These are phyloP conservation scores for Rotaria sp. DNA, from an alignment of 2,888 invertebrate species.

Conservation along the genomic window DNA sequence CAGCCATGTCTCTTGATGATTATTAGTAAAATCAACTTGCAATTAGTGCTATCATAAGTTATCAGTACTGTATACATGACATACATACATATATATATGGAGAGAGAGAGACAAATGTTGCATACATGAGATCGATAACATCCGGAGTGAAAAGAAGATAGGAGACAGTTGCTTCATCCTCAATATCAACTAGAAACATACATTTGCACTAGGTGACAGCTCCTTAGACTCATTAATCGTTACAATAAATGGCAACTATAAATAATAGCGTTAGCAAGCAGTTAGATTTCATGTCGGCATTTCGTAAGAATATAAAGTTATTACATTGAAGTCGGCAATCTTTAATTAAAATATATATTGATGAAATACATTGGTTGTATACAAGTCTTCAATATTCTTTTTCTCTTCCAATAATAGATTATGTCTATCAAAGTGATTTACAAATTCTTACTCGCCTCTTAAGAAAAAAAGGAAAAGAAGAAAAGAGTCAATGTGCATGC, in stretches of 20 bases:
- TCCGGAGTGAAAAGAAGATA: conserved; percentile 3
- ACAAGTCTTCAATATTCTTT: background rate
- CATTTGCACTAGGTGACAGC: background rate
- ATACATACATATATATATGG: background rate
- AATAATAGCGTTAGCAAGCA: background rate
- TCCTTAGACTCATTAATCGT: background rate
- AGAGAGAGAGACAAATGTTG: conserved; percentile 13
- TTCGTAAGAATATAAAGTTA: background rate
- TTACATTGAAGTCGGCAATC: background rate
- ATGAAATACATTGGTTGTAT: conserved; percentile 4
- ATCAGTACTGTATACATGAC: conserved; percentile 17
- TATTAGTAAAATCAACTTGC: conserved; percentile 15
- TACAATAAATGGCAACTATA: background rate
- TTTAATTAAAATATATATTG: background rate
- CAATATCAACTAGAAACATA: background rate
- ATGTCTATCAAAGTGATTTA: background rate
- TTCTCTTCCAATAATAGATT: background rate
- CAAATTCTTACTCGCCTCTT: conserved; percentile 2
- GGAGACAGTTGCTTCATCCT: conserved; percentile 15
- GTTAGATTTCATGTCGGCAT: background rate
- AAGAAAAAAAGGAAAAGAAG: background rate
- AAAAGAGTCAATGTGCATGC: background rate
- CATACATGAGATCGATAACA: conserved; percentile 20
- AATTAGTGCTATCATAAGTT: conserved; percentile 24
- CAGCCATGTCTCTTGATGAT: background rate